A percentile compares a stretch with the other conserved stretches of the same genome.
These are phyloP conservation scores for Anser cygnoides DNA, from an alignment of 2,113 vertebrate species.

Conservation along the genomic window DNA sequence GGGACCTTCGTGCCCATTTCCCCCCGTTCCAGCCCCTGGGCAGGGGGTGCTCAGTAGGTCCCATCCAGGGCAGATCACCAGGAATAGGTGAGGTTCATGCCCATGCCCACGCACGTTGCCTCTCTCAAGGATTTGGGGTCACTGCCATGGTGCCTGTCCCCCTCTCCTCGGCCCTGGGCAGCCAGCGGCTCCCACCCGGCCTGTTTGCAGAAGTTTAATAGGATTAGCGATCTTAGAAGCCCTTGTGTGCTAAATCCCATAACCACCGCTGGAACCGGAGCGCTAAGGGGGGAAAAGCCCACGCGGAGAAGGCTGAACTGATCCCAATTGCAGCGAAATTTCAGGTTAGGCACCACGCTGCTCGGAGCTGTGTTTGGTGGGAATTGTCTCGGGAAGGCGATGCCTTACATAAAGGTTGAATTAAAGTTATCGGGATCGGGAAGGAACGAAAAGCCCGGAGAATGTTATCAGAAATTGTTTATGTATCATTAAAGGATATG, in stretches of 20 bases:
- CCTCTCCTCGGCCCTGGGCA: background rate
- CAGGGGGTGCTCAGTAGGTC: accelerated
- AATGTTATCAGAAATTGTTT: background rate
- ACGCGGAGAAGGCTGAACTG: accelerated
- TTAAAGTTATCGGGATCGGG: background rate
- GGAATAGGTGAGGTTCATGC: no score
- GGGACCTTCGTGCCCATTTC: accelerated
- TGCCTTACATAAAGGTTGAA: background rate
- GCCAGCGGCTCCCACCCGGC: background rate
- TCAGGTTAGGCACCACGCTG: background rate
- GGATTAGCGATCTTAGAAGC: constrained; percentile 19
- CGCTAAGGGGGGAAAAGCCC: accelerated
- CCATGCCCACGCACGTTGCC: accelerated
- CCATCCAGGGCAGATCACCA: accelerated
- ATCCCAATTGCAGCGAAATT: background rate
- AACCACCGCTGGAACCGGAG: background rate
- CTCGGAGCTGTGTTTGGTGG: accelerated
- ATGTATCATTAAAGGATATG: background rate
- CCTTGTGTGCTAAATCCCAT: constrained; percentile 5
- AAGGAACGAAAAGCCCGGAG: accelerated
- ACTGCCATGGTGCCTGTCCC: accelerated
- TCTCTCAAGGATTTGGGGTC: background rate
- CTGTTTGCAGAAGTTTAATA: background rate
- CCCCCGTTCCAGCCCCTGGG: accelerated
- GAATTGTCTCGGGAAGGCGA: accelerated